Evolutionary conservation across 2,888 invertebrate species (phyloP).

Genomic region (Apamea anceps): DNA sequence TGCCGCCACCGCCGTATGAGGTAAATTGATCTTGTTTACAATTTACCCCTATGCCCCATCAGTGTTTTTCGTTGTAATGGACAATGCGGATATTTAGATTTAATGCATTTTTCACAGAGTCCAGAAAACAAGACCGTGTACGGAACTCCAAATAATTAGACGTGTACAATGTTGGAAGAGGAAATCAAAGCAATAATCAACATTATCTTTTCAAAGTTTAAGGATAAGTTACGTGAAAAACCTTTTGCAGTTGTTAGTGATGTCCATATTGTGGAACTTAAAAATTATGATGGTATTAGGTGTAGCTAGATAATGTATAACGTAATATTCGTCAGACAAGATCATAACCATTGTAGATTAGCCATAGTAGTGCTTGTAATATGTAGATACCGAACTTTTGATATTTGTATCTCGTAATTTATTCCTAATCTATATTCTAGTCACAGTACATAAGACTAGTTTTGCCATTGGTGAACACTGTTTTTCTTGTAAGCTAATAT

Average conservation of each 20-base stretch:
- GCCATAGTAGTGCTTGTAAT: constrained; percentile 80
- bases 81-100: constrained; percentile 68
- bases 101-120: constrained; percentile 80
- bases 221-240: constrained; percentile 54
- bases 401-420: constrained; percentile 83
- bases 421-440: constrained; percentile 89
- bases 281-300: constrained; percentile 61
- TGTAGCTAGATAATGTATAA: constrained; percentile 68
- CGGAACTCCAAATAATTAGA: constrained; percentile 69
- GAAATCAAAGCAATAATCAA: constrained; percentile 67
- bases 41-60: constrained; percentile 71
- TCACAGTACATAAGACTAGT: constrained; percentile 88
- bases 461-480: constrained; percentile 76
- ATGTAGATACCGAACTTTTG: constrained; percentile 79
- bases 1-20: constrained; percentile 92
- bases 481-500: constrained; percentile 62
- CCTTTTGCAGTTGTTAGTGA: constrained; percentile 60
- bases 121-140: constrained; percentile 83
- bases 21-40: constrained; percentile 85
- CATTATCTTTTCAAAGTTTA: constrained; percentile 66
- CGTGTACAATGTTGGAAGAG: constrained; percentile 42
- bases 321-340: constrained; percentile 63
- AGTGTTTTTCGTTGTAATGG: constrained; percentile 69
- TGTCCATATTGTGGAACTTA: constrained; percentile 59
- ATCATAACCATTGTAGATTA: constrained; percentile 72